Percentiles rank a stretch among this genome's conserved stretches.
These are phyloP conservation scores for Platanista minor DNA, from an alignment of 2,113 vertebrate genomes.

Conservation along the genomic window DNA sequence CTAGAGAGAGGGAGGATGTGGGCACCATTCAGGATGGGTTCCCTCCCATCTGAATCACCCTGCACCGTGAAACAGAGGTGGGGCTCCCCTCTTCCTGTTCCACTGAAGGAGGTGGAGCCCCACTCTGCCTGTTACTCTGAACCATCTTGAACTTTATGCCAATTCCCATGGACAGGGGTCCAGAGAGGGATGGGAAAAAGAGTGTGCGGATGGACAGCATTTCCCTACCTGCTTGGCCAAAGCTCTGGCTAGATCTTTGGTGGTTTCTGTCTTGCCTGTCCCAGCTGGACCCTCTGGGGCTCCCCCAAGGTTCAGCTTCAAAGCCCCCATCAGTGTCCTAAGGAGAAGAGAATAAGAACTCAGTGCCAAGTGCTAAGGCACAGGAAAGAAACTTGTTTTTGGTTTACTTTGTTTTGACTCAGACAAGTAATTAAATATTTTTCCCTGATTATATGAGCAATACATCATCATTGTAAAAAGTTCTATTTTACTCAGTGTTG, in stretches of 20 bases:
- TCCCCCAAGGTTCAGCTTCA: conserved; percentile 93
- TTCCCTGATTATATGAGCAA: background rate
- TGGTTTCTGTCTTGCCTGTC: conserved; percentile 97
- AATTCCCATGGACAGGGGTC: background rate
- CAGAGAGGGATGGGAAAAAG: background rate
- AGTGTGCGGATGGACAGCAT: accelerated
- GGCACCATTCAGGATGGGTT: background rate
- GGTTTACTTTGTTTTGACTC: background rate
- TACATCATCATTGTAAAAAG: background rate
- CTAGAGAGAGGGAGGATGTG: conserved; percentile 74
- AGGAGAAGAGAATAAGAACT: background rate
- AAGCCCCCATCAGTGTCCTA: conserved; percentile 94
- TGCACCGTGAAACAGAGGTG: background rate
- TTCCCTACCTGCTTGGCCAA: conserved; percentile 91
- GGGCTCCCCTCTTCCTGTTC: background rate
- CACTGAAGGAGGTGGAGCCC: background rate
- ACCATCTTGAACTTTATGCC: background rate
- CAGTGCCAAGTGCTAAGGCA: background rate
- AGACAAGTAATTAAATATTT: background rate
- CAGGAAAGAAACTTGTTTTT: background rate
- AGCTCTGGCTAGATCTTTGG: conserved; percentile 96
- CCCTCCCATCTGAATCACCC: background rate
- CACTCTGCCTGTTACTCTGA: background rate
- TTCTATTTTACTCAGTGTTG: background rate
- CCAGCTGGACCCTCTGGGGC: conserved; percentile 96